phyloP scores from a whole-genome alignment of 2,888 invertebrate genomes.

The Priapulus caudatus region DNA sequence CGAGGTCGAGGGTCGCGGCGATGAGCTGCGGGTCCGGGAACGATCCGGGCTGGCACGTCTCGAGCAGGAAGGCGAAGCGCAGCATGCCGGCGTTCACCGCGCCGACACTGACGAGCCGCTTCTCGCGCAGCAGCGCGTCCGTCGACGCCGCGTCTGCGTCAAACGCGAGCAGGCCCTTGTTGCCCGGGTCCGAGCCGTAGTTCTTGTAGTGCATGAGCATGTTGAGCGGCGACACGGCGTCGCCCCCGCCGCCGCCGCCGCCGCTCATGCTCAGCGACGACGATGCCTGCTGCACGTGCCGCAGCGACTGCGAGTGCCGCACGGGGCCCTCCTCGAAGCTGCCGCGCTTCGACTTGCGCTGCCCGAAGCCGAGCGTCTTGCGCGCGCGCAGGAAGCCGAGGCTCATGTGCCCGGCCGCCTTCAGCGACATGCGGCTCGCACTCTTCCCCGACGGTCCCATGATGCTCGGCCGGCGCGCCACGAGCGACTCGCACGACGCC shows the following conservation, averaged over 20 bases:
- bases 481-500: neutral
- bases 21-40: conserved; percentile 92
- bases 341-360: conserved; percentile 66
- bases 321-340: conserved; percentile 64
- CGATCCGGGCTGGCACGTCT: conserved; percentile 88
- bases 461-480: neutral
- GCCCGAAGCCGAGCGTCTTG: conserved; percentile 40
- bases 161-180: neutral
- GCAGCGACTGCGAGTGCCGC: conserved; percentile 1
- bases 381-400: conserved; percentile 36
- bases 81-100: conserved; percentile 76
- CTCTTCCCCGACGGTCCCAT: neutral
- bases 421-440: conserved; percentile 35
- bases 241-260: neutral
- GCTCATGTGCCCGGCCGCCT: conserved; percentile 39
- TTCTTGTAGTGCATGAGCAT: neutral
- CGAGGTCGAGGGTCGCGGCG: conserved; percentile 82
- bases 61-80: conserved; percentile 77
- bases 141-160: conserved; percentile 8
- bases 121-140: conserved; percentile 64
- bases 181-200: no score
- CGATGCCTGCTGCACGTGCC: neutral
- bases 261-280: neutral
- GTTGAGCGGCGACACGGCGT: neutral
- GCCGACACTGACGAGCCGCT: conserved; percentile 64